Evolutionary conservation across 2,113 vertebrate species (phyloP), one percentile per base, ranked within the genome.

Genomic region (Lepisosteus osseus): DNA sequence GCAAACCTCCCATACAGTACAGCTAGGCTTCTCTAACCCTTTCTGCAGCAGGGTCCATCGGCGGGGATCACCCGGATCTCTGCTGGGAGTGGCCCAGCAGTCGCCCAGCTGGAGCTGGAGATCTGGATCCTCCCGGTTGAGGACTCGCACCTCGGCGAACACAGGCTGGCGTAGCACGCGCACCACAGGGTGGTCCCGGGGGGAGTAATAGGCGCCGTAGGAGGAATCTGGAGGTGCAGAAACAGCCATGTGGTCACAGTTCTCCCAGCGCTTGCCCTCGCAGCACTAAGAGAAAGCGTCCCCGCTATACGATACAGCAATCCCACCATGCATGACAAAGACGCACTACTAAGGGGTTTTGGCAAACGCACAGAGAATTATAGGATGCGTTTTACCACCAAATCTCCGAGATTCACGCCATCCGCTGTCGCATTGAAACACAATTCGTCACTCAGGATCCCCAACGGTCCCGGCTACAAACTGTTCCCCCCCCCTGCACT

Each of bases 11-110:
- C 3, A 0, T 3, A 1, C 3, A 42, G 1, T 0, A 3, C 4
- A 1, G 2, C 0, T 3, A 3, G 2, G 5, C 65, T 6, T 9
- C 13, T 55, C 78, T 78, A 74, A 89, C 87, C 86, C 84, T 40
- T 83, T 54, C n/a, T 84, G 80, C 56, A 93, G 72, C 14, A 94
- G 13, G 12, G 86, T 84, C 93, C 93, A 94, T 78, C 90, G 88
- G 3, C 55, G 78, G 54, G 66, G 29, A 40, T 87, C 70, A 14
- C 82, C 70, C 1, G 86, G 80, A 66, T 82, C 72, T 8, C 65
- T 3, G 5, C 68, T 79, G 3, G 83, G 83, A 0, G 92, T 93
- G 9, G 91, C 90, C 91, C 90, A 93, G 74, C 91, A 95, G 70
- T 91, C 77, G 0, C 86, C 79, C 4, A 92, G 65, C 5, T 79